A percentile compares a stretch with the other conserved stretches of the same genome.
phyloP scores from a whole-genome alignment of 2,888 invertebrate genomes.

The Eristalis pertinax region DNA sequence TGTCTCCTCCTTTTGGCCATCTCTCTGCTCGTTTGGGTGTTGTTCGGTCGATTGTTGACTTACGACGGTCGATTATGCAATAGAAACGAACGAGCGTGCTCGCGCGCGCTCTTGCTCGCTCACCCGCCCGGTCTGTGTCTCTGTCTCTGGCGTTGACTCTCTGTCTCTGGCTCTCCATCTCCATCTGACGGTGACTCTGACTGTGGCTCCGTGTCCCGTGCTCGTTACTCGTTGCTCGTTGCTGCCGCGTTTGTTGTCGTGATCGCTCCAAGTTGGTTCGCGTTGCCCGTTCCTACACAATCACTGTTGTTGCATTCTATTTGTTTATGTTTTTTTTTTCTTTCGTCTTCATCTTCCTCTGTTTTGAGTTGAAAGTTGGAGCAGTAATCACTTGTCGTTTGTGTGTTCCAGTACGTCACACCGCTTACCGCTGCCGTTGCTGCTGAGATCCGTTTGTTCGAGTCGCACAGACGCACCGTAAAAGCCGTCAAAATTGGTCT shows the following conservation, averaged over 20 bases:
- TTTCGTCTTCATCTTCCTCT: background rate
- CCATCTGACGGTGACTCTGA: too few species aligned
- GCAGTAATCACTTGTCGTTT: conserved; percentile 11
- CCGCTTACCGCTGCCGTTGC: background rate
- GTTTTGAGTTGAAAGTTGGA: background rate
- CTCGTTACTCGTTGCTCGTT: background rate
- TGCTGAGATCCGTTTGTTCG: conserved; percentile 31
- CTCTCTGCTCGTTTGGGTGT: conserved; percentile 58
- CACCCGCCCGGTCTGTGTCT: conserved; percentile 14
- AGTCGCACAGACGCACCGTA: conserved; percentile 53
- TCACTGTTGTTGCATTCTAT: background rate
- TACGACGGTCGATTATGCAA: conserved; percentile 50
- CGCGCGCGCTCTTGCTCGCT: conserved; percentile 3
- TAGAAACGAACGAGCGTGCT: conserved; percentile 41
- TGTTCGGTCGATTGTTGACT: conserved; percentile 28
- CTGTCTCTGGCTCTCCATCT: background rate
- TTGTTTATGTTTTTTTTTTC: conserved; percentile 6
- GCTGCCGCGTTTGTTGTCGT: background rate
- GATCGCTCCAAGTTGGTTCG: background rate
- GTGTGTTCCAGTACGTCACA: conserved; percentile 53
- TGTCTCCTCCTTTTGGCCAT: conserved; percentile 25
- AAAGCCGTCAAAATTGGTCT: conserved; percentile 81
- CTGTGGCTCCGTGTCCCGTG: background rate
- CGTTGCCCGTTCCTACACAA: background rate
- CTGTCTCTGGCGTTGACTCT: background rate